Percentiles rank a stretch among this genome's conserved stretches.
phyloP scores from a whole-genome alignment of 1,140 invertebrate genomes.

The Cryptotermes secundus region DNA sequence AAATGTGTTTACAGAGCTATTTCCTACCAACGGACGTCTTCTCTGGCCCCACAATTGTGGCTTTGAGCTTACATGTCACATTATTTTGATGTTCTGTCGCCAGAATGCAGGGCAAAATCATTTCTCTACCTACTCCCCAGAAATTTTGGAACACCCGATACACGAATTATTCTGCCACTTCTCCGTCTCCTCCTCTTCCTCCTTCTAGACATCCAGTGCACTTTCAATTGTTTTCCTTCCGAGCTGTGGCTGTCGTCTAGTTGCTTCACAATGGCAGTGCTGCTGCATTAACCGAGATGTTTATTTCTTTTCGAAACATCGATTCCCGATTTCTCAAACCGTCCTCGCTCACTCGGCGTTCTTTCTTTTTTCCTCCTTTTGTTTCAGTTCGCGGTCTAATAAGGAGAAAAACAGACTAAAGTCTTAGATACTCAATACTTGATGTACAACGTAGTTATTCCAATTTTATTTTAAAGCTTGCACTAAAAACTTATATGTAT shows the following conservation, averaged over 20 bases:
- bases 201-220: neutral
- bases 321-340: neutral
- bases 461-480: neutral
- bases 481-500: neutral
- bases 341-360: neutral
- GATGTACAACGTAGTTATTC: no score
- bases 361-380: neutral
- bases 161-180: neutral
- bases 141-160: neutral
- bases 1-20: no score
- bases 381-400: neutral
- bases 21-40: no score
- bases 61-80: no score
- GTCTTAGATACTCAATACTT: neutral
- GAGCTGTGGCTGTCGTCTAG: neutral
- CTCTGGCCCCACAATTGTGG: no score
- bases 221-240: neutral
- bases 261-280: neutral
- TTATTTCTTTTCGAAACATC: constrained; percentile 8
- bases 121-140: no score
- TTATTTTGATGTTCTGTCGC: no score
- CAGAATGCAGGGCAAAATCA: no score
- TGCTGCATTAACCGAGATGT: constrained; percentile 9
- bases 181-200: no score
- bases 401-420: neutral